Percentiles rank a stretch among this genome's conserved stretches.
Evolutionary conservation across 2,797 vertebrate species (phyloP).

Genomic region (Acanthis flammea): DNA sequence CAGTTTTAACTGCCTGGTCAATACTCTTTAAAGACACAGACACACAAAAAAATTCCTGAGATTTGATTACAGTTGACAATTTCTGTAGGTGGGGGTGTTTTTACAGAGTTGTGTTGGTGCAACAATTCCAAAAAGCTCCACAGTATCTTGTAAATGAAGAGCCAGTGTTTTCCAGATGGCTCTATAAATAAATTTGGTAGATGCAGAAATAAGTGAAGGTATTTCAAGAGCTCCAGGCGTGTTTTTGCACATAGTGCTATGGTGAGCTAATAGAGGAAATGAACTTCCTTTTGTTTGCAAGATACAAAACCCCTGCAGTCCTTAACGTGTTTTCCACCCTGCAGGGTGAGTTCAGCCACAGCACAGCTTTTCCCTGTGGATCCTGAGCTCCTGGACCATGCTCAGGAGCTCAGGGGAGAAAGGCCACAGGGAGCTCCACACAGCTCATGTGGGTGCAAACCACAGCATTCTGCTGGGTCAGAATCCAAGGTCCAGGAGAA

Average conservation of each 20-base stretch:
- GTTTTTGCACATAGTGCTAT: background rate
- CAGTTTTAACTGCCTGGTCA: background rate
- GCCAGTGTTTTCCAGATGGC: background rate
- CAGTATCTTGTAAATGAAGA: background rate
- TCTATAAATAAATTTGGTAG: constrained; percentile 18
- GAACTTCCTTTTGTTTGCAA: constrained; percentile 42
- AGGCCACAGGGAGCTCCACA: background rate
- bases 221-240: background rate
- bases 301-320: background rate
- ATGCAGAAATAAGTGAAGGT: constrained; percentile 26
- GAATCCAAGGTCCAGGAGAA: background rate
- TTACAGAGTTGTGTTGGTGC: background rate
- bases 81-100: background rate
- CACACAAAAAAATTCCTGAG: background rate
- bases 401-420: background rate
- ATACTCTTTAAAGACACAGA: background rate
- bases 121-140: background rate
- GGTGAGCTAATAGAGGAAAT: constrained; percentile 37
- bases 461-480: background rate
- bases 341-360: background rate
- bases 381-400: rapidly evolving
- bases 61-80: background rate
- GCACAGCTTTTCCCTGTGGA: background rate
- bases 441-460: rapidly evolving
- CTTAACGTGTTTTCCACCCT: background rate